phyloP scores from a whole-genome alignment of 2,113 vertebrate species.

The Phalacrocorax pelagicus region DNA sequence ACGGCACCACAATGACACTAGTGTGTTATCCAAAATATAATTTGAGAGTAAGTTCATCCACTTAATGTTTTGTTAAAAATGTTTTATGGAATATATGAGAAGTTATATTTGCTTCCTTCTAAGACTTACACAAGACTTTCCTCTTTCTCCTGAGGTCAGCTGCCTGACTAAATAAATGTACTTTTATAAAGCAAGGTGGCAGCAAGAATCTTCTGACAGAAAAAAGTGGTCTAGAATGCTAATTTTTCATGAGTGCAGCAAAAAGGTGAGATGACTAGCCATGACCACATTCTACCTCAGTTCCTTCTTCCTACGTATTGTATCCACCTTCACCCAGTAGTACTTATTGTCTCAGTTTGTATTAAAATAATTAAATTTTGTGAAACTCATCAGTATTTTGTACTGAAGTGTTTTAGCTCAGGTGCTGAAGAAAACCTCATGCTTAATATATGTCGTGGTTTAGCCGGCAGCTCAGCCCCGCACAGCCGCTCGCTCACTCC shows the following conservation, averaged over 20 bases:
- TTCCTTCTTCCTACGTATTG: not conserved
- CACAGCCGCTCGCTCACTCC: too few relatives aligned
- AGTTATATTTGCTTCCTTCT: not conserved
- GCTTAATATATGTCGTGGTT: not conserved
- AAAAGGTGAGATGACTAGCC: not conserved
- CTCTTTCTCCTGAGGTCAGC: constrained; percentile 42
- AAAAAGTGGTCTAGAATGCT: constrained; percentile 20
- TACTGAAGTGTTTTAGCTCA: not conserved
- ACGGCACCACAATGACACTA: not conserved
- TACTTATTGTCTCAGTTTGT: not conserved
- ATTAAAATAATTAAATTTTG: not conserved
- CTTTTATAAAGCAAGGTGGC: constrained; percentile 68
- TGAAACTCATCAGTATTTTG: not conserved
- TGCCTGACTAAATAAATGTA: constrained; percentile 57
- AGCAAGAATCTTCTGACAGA: constrained; percentile 60
- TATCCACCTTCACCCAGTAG: not conserved
- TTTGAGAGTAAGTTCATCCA: not conserved
- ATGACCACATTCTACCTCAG: not conserved
- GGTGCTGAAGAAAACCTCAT: not conserved
- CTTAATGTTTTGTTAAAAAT: not conserved
- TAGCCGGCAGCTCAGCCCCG: too few relatives aligned
- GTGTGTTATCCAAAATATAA: not conserved
- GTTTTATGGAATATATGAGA: not conserved
- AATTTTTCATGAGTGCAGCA: constrained; percentile 7
- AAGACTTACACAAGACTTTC: not conserved